Conservation (phyloP, 1,140 invertebrate genomes). For the Drosophila setifemur region DNA sequence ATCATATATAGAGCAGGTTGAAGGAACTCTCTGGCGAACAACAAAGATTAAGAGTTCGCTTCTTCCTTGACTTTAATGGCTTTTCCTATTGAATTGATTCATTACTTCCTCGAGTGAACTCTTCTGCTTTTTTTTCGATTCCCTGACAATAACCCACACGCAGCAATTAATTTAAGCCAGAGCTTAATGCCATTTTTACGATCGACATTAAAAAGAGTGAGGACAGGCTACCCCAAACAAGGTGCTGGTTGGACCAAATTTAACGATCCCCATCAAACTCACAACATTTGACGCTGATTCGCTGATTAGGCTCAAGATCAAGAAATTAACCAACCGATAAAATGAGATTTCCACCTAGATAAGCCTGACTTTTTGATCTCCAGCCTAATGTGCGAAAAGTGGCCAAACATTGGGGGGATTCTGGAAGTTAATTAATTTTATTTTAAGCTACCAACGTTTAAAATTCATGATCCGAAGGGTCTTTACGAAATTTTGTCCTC, state of each 20-base stretch:
- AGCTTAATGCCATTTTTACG: conserved; percentile 63
- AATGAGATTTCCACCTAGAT: conserved; percentile 13
- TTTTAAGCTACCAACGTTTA: conserved; percentile 50
- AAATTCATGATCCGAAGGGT: conserved; percentile 54
- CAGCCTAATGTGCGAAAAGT: conserved; percentile 62
- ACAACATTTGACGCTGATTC: conserved; percentile 57
- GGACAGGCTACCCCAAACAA: background rate
- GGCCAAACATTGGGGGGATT: conserved; percentile 56
- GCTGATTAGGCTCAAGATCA: conserved; percentile 26
- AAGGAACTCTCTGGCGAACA: conserved; percentile 18
- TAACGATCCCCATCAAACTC: conserved; percentile 59
- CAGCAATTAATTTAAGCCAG: conserved; percentile 43
- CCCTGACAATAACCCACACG: conserved; percentile 32
- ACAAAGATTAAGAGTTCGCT: conserved; percentile 1
- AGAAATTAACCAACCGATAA: conserved; percentile 14
- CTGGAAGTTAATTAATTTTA: conserved; percentile 33
- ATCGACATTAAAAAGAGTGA: conserved; percentile 39
- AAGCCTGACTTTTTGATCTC: conserved; percentile 32
- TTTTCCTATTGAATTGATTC: conserved; percentile 52
- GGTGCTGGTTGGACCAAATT: conserved; percentile 15
- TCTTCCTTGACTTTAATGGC: conserved; percentile 29
- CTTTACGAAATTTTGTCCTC: background rate
- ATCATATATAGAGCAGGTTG: conserved; percentile 9
- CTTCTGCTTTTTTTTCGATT: conserved; percentile 9
- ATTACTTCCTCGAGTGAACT: conserved; percentile 51